These are phyloP conservation scores for Benitochromis conjunctus DNA, from an alignment of 2,113 vertebrate species.

Conservation along the genomic window DNA sequence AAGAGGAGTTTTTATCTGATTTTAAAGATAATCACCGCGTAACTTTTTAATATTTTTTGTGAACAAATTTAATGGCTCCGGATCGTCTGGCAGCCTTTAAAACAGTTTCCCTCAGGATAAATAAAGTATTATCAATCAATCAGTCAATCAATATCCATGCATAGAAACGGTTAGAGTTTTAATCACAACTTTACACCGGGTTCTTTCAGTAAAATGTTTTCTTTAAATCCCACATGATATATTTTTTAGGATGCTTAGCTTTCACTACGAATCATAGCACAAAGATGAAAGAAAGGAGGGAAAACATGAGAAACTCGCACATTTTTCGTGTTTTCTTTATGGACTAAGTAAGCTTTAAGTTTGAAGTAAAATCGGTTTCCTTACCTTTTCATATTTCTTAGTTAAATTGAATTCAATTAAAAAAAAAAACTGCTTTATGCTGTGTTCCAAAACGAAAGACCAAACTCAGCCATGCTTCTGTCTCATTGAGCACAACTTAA, in stretches of 20 bases:
- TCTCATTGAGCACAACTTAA: conserved; percentile 47
- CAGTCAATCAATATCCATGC: neutral
- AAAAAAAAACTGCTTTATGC: neutral
- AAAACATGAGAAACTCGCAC: neutral
- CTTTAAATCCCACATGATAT: neutral
- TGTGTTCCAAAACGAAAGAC: conserved; percentile 9
- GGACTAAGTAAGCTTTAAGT: neutral
- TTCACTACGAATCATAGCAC: neutral
- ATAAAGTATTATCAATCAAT: no score
- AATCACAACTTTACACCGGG: neutral
- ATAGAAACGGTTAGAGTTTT: neutral
- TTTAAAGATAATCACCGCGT: neutral
- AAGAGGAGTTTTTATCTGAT: neutral
- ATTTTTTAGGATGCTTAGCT: neutral
- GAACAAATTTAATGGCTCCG: neutral
- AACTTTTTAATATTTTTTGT: neutral
- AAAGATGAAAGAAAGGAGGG: neutral
- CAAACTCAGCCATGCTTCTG: conserved; percentile 1
- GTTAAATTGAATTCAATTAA: neutral
- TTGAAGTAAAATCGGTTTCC: neutral
- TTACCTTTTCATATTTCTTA: neutral
- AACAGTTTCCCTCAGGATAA: no score
- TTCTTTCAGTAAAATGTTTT: neutral
- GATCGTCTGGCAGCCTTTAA: no score
- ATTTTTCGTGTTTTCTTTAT: neutral